Percentiles rank a stretch among this genome's conserved stretches.
Evolutionary conservation across 53 echinoderm and acorn worm genomes (phyloP).

Genomic region (Hippasteria phrygiana): DNA sequence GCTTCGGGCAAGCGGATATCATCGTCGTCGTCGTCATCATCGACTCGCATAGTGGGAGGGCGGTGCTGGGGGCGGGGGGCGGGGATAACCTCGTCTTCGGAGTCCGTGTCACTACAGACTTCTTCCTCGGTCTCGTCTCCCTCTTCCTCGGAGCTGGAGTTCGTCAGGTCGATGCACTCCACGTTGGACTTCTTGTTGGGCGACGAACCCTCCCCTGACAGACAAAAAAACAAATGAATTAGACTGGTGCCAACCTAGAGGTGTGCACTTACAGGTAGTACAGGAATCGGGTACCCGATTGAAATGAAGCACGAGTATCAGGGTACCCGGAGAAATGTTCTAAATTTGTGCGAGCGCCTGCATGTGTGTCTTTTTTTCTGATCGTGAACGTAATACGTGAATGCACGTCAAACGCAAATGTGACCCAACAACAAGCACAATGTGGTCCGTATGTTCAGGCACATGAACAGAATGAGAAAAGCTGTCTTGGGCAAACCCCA

Average conservation of each 20-base stretch:
- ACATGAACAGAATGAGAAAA: too few species aligned
- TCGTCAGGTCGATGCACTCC: constrained; percentile 77
- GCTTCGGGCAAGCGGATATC: not conserved
- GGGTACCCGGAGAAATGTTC: too few species aligned
- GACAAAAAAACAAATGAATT: constrained; percentile 8
- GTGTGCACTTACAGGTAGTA: too few species aligned
- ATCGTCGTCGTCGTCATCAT: constrained; percentile 36
- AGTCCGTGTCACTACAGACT: constrained; percentile 56
- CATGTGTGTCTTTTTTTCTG: too few species aligned
- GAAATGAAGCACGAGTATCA: too few species aligned
- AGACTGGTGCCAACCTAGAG: not conserved
- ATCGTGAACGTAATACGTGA: too few species aligned
- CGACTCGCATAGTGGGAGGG: constrained; percentile 44
- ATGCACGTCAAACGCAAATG: too few species aligned
- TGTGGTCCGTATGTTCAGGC: too few species aligned
- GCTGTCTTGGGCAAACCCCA: too few species aligned
- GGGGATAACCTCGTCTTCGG: constrained; percentile 59
- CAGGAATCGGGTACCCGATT: too few species aligned
- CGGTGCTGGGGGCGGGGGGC: constrained; percentile 53
- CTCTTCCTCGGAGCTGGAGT: constrained; percentile 76
- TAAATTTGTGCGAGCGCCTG: too few species aligned
- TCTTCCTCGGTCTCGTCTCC: constrained; percentile 72
- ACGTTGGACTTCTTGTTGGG: constrained; percentile 66
- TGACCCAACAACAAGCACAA: too few species aligned
- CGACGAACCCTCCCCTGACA: constrained; percentile 26